A percentile compares a stretch with the other conserved stretches of the same genome.
Evolutionary conservation across 2,888 invertebrate species (phyloP).

Genomic region (Lepidocyrtinus sp.): DNA sequence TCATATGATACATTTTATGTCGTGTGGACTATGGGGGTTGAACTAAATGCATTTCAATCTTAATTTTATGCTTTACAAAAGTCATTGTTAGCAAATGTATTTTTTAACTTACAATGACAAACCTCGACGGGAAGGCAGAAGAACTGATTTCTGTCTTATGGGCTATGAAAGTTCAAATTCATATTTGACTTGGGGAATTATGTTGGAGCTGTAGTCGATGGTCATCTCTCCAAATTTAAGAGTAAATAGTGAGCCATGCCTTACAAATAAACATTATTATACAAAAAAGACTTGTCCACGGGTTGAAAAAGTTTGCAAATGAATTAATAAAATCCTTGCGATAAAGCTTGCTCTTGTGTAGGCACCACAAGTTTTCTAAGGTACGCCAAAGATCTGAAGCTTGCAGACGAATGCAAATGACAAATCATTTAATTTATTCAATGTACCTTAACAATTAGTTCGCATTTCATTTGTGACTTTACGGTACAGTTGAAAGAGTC

Average conservation of each 20-base stretch:
- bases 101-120: not conserved
- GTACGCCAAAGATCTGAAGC: not conserved
- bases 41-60: slow-evolving; percentile 3
- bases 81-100: not conserved
- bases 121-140: too few relatives aligned
- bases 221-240: not conserved
- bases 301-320: slow-evolving; percentile 2
- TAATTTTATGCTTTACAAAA: slow-evolving; percentile 3
- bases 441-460: slow-evolving; percentile 2
- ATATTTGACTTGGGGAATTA: too few relatives aligned
- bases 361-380: not conserved
- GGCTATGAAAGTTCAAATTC: too few relatives aligned
- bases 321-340: slow-evolving; percentile 11
- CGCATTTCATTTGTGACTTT: not conserved
- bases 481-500: too few relatives aligned
- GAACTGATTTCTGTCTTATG: not conserved
- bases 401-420: not conserved
- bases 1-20: not conserved
- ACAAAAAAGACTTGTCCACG: not conserved
- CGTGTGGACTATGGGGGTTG: not conserved
- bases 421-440: slow-evolving; percentile 7
- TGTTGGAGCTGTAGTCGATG: not conserved
- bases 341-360: not conserved
- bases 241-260: not conserved
- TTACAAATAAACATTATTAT: not conserved